phyloP scores from a whole-genome alignment of 35 echinoderm and acorn worm species.

The Holothuria glaberrima region DNA sequence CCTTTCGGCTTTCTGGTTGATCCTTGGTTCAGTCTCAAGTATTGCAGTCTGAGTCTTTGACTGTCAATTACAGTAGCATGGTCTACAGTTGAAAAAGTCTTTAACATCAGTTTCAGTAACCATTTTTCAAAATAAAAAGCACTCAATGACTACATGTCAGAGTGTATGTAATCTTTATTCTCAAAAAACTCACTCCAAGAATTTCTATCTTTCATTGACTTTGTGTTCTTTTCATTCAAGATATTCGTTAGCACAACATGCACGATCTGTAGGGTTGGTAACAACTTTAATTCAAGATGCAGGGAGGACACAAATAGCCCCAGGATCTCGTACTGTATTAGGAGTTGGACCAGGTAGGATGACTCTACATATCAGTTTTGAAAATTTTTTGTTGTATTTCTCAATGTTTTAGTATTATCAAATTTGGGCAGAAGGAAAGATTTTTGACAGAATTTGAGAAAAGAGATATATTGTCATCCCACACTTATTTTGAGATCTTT shows the following conservation, averaged over 20 bases:
- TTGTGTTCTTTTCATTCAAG: constrained; percentile 48
- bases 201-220: neutral
- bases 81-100: no score
- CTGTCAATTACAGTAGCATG: no score
- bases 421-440: no score
- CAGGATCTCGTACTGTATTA: constrained; percentile 95
- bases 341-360: constrained; percentile 91
- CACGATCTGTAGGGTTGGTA: constrained; percentile 67
- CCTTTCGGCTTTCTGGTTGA: no score
- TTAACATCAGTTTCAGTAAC: no score
- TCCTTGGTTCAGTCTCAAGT: no score
- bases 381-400: no score
- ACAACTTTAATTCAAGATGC: constrained; percentile 94
- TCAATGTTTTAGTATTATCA: no score
- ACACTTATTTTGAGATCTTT: neutral
- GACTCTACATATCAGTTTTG: neutral
- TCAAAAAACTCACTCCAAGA: no score
- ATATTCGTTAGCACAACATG: constrained; percentile 74
- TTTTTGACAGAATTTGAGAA: no score
- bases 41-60: no score
- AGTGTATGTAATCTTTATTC: neutral
- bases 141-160: neutral
- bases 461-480: neutral
- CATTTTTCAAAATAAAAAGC: no score
- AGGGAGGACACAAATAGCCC: constrained; percentile 98